Evolutionary conservation across 2,113 vertebrate species (phyloP).

Genomic region (Plecotus auritus): DNA sequence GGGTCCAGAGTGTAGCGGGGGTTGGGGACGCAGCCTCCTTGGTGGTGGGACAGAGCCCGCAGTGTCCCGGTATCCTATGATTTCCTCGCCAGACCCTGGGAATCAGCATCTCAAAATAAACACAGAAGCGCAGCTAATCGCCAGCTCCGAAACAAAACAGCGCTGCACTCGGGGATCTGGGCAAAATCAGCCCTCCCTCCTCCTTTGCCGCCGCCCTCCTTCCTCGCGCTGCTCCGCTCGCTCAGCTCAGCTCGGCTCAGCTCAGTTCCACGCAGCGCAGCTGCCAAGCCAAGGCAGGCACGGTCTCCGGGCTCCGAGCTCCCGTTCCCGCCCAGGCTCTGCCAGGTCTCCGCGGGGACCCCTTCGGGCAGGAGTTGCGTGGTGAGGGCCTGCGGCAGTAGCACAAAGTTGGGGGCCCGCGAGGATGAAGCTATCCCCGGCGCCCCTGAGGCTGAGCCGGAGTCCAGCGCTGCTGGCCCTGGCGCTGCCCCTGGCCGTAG

Average conservation of each 20-base stretch:
- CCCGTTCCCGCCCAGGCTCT: not conserved
- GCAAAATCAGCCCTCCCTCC: constrained; percentile 75
- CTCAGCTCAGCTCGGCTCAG: not conserved
- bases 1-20: not conserved
- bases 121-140: constrained; percentile 72
- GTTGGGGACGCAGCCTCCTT: not conserved
- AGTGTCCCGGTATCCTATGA: constrained; percentile 67
- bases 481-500: constrained; percentile 84
- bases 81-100: constrained; percentile 73
- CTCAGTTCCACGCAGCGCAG: constrained; percentile 56
- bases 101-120: constrained; percentile 80
- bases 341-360: constrained; percentile 17
- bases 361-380: constrained; percentile 22
- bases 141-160: constrained; percentile 81
- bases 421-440: constrained; percentile 78
- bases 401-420: constrained; percentile 75
- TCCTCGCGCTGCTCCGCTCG: constrained; percentile 40
- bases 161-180: constrained; percentile 78
- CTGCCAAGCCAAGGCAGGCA: constrained; percentile 41
- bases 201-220: constrained; percentile 50
- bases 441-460: constrained; percentile 61
- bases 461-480: constrained; percentile 78
- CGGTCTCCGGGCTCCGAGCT: not conserved
- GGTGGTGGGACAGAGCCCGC: constrained; percentile 65
- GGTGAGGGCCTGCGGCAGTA: constrained; percentile 9